A percentile compares a stretch with the other conserved stretches of the same genome.
Conservation (phyloP, 2,797 vertebrate species). For the Sarcophilus harrisii region DNA sequence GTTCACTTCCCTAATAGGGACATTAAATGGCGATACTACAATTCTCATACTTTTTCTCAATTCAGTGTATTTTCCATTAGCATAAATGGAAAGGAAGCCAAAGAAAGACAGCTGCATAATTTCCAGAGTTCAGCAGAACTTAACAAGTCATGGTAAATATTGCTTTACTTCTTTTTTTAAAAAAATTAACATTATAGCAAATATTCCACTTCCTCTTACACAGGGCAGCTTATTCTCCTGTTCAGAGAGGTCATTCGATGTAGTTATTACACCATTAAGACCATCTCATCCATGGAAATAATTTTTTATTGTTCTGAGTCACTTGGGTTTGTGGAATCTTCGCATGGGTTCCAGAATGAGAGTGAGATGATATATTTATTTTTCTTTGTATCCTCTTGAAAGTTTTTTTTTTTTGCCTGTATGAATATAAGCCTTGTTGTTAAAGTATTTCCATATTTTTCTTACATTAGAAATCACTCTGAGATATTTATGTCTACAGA, state of each 20-base stretch:
- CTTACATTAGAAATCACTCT: constrained; percentile 51
- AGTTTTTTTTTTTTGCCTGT: constrained; percentile 51
- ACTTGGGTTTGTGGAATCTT: constrained; percentile 73
- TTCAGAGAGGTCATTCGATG: constrained; percentile 59
- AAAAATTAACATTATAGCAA: constrained; percentile 36
- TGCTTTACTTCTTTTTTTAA: constrained; percentile 43
- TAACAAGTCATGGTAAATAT: constrained; percentile 22
- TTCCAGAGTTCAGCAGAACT: constrained; percentile 35
- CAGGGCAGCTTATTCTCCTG: constrained; percentile 45
- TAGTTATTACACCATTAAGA: constrained; percentile 63
- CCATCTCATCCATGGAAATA: constrained; percentile 69
- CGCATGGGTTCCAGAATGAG: constrained; percentile 62
- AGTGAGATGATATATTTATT: constrained; percentile 72
- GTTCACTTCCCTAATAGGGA: constrained; percentile 20
- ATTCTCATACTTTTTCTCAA: constrained; percentile 36
- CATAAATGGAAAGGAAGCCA: constrained; percentile 6
- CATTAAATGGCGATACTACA: background rate
- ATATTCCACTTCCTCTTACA: constrained; percentile 60
- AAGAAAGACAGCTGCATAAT: constrained; percentile 45
- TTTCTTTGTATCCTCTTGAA: constrained; percentile 57
- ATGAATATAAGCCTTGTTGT: constrained; percentile 63
- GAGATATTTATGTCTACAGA: constrained; percentile 41
- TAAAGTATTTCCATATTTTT: constrained; percentile 66
- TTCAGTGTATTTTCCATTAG: constrained; percentile 52
- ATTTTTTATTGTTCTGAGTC: constrained; percentile 78